These are phyloP conservation scores for Diorhabda carinulata DNA, from an alignment of 1,140 invertebrate genomes.

Conservation along the genomic window DNA sequence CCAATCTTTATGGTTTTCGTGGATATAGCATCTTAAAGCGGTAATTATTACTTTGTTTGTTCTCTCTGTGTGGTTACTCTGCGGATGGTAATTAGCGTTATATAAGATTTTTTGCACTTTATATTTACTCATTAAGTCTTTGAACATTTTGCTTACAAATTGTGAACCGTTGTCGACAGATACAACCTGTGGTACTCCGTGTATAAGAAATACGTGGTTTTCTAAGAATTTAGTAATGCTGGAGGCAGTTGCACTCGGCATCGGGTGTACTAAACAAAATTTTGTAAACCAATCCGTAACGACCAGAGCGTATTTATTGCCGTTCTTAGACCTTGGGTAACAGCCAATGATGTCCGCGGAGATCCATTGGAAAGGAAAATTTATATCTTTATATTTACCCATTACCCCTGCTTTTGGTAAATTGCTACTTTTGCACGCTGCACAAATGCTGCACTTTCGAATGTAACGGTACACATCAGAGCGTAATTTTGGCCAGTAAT, in stretches of 20 bases:
- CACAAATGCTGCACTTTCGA: constrained; percentile 1
- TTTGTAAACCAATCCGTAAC: constrained; percentile 27
- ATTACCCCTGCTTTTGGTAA: constrained; percentile 16
- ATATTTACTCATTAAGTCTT: constrained; percentile 18
- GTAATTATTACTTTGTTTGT: constrained; percentile 23
- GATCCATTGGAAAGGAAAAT: constrained; percentile 28
- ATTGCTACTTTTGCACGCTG: constrained; percentile 9
- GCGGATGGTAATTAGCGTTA: constrained; percentile 19
- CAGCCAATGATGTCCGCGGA: constrained; percentile 20
- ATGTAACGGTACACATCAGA: constrained; percentile 4
- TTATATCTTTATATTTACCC: constrained; percentile 26
- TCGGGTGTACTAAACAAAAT: constrained; percentile 24
- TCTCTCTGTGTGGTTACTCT: constrained; percentile 24
- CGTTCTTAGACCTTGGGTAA: constrained; percentile 29
- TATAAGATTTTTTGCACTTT: constrained; percentile 22
- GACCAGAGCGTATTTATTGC: constrained; percentile 21
- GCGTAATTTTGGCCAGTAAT: constrained; percentile 18
- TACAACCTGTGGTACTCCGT: constrained; percentile 24
- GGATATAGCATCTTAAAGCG: constrained; percentile 24
- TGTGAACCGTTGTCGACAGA: constrained; percentile 17
- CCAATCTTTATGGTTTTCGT: constrained; percentile 21
- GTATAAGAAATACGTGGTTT: constrained; percentile 27
- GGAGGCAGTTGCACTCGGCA: constrained; percentile 18
- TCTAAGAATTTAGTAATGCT: constrained; percentile 25
- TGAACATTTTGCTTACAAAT: constrained; percentile 17